phyloP scores from a whole-genome alignment of 2,113 vertebrate species.

The Sander vitreus region DNA sequence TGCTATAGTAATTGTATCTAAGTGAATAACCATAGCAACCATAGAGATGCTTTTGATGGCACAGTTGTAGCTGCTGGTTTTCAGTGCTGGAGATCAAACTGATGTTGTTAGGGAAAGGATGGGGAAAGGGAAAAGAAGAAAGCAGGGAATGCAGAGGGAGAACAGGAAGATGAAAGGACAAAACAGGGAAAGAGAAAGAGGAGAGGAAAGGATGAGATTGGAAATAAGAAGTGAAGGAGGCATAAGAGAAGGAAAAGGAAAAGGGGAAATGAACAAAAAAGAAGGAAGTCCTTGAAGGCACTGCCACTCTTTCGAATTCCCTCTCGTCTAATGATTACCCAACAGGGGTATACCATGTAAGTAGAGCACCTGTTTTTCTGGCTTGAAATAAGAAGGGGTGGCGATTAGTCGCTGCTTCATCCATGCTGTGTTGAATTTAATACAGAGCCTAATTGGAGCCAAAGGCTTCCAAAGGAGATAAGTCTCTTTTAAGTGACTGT shows the following conservation, averaged over 20 bases:
- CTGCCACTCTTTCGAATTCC: background rate
- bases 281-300: conserved; percentile 1
- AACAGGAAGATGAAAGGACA: background rate
- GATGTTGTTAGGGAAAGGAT: background rate
- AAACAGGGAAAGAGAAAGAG: background rate
- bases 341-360: background rate
- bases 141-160: background rate
- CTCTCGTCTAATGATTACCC: conserved; percentile 1
- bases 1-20: conserved; percentile 69
- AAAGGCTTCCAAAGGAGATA: background rate
- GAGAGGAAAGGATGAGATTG: background rate
- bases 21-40: conserved; percentile 70
- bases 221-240: background rate
- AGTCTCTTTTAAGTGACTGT: background rate
- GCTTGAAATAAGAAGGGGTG: background rate
- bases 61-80: conserved; percentile 42
- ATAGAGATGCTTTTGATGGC: conserved; percentile 54
- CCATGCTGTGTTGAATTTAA: background rate
- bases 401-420: conserved; percentile 24
- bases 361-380: conserved; percentile 24
- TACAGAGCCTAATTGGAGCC: conserved; percentile 15
- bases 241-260: background rate
- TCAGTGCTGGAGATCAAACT: conserved; percentile 54
- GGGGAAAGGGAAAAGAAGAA: background rate
- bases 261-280: background rate